These are phyloP conservation scores for Ennomos quercinarius DNA, from an alignment of 2,888 invertebrate species.

Conservation along the genomic window DNA sequence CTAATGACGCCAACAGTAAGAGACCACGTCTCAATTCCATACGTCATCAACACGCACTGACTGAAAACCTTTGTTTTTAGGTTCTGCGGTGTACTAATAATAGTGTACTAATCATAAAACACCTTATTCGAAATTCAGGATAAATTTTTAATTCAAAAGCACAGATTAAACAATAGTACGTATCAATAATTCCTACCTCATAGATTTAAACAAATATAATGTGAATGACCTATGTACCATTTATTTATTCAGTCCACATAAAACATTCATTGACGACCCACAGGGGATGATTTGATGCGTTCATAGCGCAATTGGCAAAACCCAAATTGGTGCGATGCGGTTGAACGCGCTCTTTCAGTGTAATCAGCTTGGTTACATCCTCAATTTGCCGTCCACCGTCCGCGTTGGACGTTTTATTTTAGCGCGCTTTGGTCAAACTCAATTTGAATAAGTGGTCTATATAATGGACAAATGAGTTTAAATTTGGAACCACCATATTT, in stretches of 20 bases:
- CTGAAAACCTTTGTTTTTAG: too few relatives aligned
- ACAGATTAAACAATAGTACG: too few relatives aligned
- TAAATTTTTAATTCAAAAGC: too few relatives aligned
- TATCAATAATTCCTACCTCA: too few relatives aligned
- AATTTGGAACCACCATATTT: not conserved
- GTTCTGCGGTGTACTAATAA: too few relatives aligned
- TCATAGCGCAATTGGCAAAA: slow-evolving; percentile 35
- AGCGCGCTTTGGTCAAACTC: slow-evolving; percentile 30
- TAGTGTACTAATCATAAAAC: too few relatives aligned
- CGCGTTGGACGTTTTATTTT: slow-evolving; percentile 32
- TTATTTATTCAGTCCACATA: slow-evolving; percentile 30
- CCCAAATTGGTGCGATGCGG: slow-evolving; percentile 52
- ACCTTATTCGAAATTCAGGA: too few relatives aligned
- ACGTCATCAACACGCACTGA: too few relatives aligned
- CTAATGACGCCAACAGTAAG: too few relatives aligned
- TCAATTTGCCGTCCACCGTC: slow-evolving; percentile 42
- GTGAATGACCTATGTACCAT: too few relatives aligned
- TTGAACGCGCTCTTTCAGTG: slow-evolving; percentile 45
- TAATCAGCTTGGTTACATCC: slow-evolving; percentile 52
- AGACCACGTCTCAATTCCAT: too few relatives aligned
- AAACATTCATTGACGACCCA: slow-evolving; percentile 33
- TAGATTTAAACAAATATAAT: too few relatives aligned
- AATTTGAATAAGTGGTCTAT: slow-evolving; percentile 20
- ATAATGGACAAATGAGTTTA: slow-evolving; percentile 30
- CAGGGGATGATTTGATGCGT: slow-evolving; percentile 38